Evolutionary conservation across 2,888 invertebrate genomes (phyloP).

Genomic region (Drosophila prostipennis): DNA sequence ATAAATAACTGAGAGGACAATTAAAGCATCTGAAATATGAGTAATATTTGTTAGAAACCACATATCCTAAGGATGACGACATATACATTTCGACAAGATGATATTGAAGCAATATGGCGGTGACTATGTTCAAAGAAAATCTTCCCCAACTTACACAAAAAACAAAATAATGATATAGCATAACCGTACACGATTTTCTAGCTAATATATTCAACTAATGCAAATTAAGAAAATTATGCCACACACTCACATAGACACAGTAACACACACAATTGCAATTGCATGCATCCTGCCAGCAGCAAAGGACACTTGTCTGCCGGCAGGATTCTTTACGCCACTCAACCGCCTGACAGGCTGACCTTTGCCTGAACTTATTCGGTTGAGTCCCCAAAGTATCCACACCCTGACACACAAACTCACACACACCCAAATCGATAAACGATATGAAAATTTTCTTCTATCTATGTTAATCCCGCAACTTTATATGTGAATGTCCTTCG

Average conservation of each 20-base stretch:
- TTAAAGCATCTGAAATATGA: not conserved
- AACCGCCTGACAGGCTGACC: slow-evolving; percentile 33
- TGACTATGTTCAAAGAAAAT: slow-evolving; percentile 81
- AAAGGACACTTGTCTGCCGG: slow-evolving; percentile 34
- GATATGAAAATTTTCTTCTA: slow-evolving; percentile 32
- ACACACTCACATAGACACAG: slow-evolving; percentile 9
- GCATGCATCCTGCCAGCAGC: slow-evolving; percentile 39
- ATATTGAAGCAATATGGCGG: slow-evolving; percentile 84
- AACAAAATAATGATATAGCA: slow-evolving; percentile 46
- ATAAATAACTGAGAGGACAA: not conserved
- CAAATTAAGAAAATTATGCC: slow-evolving; percentile 45
- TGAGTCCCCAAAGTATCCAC: slow-evolving; percentile 19
- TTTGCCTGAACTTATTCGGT: slow-evolving; percentile 30
- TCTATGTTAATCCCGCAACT: slow-evolving; percentile 36
- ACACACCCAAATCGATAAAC: slow-evolving; percentile 34
- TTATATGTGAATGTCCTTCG: slow-evolving; percentile 36
- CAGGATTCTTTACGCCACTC: slow-evolving; percentile 33
- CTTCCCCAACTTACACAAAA: slow-evolving; percentile 38
- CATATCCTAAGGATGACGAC: slow-evolving; percentile 28
- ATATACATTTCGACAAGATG: slow-evolving; percentile 65
- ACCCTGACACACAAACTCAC: slow-evolving; percentile 1
- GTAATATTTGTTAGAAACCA: not conserved
- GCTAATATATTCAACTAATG: slow-evolving; percentile 40
- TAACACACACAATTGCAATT: slow-evolving; percentile 18
- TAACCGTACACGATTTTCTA: slow-evolving; percentile 38